Evolutionary conservation across 2,888 invertebrate species (phyloP).

Genomic region (Schizaphis graminum): DNA sequence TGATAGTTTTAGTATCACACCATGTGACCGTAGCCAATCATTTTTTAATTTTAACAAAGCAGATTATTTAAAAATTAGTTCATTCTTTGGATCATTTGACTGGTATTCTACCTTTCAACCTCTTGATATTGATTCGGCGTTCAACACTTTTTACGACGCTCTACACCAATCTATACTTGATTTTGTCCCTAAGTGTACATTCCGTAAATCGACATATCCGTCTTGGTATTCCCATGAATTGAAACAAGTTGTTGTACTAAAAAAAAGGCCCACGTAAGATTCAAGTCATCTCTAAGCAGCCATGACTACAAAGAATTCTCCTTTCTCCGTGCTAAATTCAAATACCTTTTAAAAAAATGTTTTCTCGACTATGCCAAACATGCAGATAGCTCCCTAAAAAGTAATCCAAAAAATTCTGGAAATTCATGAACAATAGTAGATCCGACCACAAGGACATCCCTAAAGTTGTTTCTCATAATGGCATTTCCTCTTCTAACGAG

Average conservation of each 20-base stretch:
- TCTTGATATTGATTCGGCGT: slow-evolving; percentile 4
- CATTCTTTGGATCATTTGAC: slow-evolving; percentile 15
- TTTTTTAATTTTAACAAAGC: slow-evolving; percentile 12
- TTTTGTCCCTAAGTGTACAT: slow-evolving; percentile 15
- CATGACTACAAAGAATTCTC: slow-evolving; percentile 14
- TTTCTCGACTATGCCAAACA: neutral
- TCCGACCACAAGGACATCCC: neutral
- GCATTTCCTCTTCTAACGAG: neutral
- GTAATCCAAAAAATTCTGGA: slow-evolving; percentile 2
- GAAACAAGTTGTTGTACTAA: neutral
- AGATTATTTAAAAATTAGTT: slow-evolving; percentile 21
- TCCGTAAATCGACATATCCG: neutral
- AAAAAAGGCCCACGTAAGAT: neutral
- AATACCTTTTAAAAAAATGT: slow-evolving; percentile 31
- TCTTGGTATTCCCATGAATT: neutral
- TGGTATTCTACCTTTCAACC: slow-evolving; percentile 14
- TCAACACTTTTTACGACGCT: too few relatives aligned
- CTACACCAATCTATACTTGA: slow-evolving; percentile 31
- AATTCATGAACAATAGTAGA: slow-evolving; percentile 9
- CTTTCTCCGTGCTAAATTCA: slow-evolving; percentile 20
- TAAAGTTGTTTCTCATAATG: slow-evolving; percentile 27
- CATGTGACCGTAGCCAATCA: slow-evolving; percentile 1
- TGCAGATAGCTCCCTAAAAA: slow-evolving; percentile 17
- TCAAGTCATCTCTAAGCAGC: slow-evolving; percentile 18
- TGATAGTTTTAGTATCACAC: neutral